phyloP scores from a whole-genome alignment of 2,888 invertebrate species.

The Agriopis leucophaearia region DNA sequence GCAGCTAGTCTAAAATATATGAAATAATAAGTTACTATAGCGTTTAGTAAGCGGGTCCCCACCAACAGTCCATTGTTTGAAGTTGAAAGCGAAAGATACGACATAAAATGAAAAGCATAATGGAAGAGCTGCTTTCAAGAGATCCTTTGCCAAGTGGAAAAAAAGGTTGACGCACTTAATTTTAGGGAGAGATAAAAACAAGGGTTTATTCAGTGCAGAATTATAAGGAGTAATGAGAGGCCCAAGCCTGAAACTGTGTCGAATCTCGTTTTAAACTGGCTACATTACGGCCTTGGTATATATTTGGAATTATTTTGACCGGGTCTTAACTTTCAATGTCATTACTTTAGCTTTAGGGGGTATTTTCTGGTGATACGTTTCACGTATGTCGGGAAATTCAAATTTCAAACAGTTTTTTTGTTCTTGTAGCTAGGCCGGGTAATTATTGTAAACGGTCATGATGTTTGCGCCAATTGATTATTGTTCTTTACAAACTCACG shows the following conservation, averaged over 20 bases:
- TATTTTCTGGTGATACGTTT: too few relatives aligned
- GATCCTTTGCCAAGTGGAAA: conserved; percentile 26
- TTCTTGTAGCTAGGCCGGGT: too few relatives aligned
- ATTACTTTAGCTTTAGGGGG: neutral
- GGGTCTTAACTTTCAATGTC: neutral
- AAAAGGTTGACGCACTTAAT: conserved; percentile 42
- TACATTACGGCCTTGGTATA: neutral
- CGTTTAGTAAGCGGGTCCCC: conserved; percentile 25
- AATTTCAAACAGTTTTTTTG: too few relatives aligned
- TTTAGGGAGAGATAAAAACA: conserved; percentile 29
- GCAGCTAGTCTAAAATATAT: neutral
- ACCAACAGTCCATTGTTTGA: conserved; percentile 38
- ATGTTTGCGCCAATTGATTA: too few relatives aligned
- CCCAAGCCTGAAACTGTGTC: neutral
- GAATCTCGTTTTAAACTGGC: neutral
- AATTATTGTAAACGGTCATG: too few relatives aligned
- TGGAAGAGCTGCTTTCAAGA: conserved; percentile 34
- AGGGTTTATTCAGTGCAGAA: conserved; percentile 24
- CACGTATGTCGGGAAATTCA: too few relatives aligned
- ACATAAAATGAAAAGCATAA: conserved; percentile 40
- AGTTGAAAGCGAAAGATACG: conserved; percentile 31
- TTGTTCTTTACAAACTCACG: too few relatives aligned
- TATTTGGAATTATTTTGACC: neutral
- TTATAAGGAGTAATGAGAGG: conserved; percentile 19
- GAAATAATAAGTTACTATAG: conserved; percentile 32